A percentile compares a stretch with the other conserved stretches of the same genome.
Evolutionary conservation across 2,113 vertebrate genomes (phyloP).

Genomic region (Xenotilapia flavipinnis): DNA sequence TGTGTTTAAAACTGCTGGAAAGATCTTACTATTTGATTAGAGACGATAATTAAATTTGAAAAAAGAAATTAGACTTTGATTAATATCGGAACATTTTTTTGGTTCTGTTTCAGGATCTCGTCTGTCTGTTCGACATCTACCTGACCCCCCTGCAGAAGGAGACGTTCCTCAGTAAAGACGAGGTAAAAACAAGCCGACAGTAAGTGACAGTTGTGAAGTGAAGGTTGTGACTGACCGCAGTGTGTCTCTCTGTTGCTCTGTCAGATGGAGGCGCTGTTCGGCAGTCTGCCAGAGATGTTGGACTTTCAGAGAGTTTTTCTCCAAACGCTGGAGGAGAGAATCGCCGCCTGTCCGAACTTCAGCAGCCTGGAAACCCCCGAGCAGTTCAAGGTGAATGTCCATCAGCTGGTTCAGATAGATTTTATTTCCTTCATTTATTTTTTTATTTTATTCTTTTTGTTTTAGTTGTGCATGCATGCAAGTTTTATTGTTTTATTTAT

Average conservation of each 20-base stretch:
- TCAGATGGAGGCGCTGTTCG: conserved; percentile 93
- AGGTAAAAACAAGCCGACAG: conserved; percentile 67
- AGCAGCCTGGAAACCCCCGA: conserved; percentile 81
- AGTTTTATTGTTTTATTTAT: not conserved
- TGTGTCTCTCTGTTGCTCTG: not conserved
- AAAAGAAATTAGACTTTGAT: too few relatives aligned
- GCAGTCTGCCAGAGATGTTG: conserved; percentile 91
- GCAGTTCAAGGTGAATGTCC: conserved; percentile 79
- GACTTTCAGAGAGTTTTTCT: conserved; percentile 94
- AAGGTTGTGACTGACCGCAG: not conserved
- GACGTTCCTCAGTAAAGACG: conserved; percentile 88
- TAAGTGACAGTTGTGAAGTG: not conserved
- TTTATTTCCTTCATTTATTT: not conserved
- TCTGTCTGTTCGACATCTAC: conserved; percentile 86
- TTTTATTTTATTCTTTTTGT: not conserved
- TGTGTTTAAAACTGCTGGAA: not conserved
- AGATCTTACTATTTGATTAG: not conserved
- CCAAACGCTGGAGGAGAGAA: conserved; percentile 88
- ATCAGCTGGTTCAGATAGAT: not conserved
- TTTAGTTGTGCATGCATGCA: not conserved
- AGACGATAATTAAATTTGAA: too few relatives aligned
- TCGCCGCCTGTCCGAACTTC: conserved; percentile 82
- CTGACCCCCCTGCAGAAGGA: conserved; percentile 89
- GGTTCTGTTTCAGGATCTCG: conserved; percentile 78
- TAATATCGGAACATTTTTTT: too few relatives aligned